Evolutionary conservation across 2,113 vertebrate genomes (phyloP).

Genomic region (Oncorhynchus keta): DNA sequence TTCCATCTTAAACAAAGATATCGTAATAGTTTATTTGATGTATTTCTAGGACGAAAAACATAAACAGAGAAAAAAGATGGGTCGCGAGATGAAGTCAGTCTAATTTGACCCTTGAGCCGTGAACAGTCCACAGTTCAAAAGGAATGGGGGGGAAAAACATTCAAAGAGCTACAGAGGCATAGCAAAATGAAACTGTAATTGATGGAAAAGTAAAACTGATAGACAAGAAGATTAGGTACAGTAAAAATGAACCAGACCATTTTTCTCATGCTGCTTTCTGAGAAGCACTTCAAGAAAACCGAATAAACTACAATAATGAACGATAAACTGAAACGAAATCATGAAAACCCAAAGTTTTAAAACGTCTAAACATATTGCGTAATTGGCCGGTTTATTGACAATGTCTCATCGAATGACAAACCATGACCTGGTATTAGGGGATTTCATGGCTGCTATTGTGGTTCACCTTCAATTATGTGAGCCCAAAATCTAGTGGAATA

Average conservation of each 20-base stretch:
- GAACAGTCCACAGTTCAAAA: constrained; percentile 22
- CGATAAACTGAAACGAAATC: too few relatives aligned
- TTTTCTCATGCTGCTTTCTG: not conserved
- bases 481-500: constrained; percentile 33
- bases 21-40: constrained; percentile 37
- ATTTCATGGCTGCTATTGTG: constrained; percentile 45
- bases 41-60: constrained; percentile 28
- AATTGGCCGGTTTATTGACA: too few relatives aligned
- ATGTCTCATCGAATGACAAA: too few relatives aligned
- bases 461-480: constrained; percentile 17
- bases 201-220: not conserved
- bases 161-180: not conserved
- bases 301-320: not conserved
- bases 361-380: too few relatives aligned
- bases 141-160: not conserved
- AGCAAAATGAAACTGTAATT: not conserved
- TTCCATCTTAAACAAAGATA: constrained; percentile 33
- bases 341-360: not conserved
- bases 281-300: too few relatives aligned
- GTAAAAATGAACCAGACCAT: not conserved
- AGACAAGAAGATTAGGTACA: not conserved
- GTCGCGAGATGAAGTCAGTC: not conserved
- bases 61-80: constrained; percentile 27
- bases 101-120: constrained; percentile 12
- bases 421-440: too few relatives aligned